A percentile compares a stretch with the other conserved stretches of the same genome.
Evolutionary conservation across 2,113 vertebrate species (phyloP).

Genomic region (Boleophthalmus pectinirostris): DNA sequence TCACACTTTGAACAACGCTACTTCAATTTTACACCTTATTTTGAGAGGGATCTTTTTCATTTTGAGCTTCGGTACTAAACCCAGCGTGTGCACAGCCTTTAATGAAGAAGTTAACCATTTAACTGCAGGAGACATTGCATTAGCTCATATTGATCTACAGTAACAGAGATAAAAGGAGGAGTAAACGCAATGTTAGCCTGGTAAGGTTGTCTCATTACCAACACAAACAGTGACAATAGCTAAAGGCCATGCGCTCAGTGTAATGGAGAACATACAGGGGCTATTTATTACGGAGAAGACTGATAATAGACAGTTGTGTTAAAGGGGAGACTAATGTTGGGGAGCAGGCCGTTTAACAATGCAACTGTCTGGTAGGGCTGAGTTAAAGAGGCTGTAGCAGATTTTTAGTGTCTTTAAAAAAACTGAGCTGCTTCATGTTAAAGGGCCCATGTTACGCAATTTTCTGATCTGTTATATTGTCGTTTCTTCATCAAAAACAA

Average conservation of each 20-base stretch:
- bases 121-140: conserved; percentile 6
- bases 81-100: not conserved
- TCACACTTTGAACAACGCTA: not conserved
- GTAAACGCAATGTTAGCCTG: not conserved
- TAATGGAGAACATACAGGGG: not conserved
- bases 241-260: not conserved
- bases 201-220: conserved; percentile 5
- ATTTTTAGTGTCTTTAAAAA: too few species aligned
- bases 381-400: too few species aligned
- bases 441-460: too few species aligned
- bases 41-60: not conserved
- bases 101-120: not conserved
- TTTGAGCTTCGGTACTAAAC: not conserved
- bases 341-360: not conserved
- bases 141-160: not conserved
- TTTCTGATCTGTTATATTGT: too few species aligned
- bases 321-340: not conserved
- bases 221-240: not conserved
- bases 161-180: conserved; percentile 6
- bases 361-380: not conserved
- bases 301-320: not conserved
- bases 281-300: not conserved
- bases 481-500: too few species aligned
- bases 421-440: too few species aligned
- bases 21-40: not conserved